Conservation (phyloP, 2,797 vertebrate genomes). For the Acrossocheilus fasciatus region DNA sequence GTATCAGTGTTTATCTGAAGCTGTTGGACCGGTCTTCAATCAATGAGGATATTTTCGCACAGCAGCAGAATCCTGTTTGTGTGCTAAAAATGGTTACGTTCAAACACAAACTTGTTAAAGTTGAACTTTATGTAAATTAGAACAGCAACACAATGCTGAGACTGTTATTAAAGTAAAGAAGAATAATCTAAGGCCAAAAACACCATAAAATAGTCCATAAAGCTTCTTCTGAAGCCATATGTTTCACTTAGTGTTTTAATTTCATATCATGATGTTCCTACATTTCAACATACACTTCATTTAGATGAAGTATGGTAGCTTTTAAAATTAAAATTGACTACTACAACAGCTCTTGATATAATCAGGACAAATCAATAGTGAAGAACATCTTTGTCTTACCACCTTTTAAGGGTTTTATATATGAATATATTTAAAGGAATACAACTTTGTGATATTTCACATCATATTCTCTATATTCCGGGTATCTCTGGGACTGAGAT, state of each 20-base stretch:
- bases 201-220: too few species aligned
- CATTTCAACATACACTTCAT: background rate
- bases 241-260: background rate
- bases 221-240: background rate
- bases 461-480: background rate
- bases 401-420: background rate
- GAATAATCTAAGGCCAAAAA: too few species aligned
- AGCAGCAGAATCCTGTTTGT: background rate
- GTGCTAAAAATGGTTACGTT: background rate
- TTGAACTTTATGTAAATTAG: background rate
- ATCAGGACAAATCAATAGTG: background rate
- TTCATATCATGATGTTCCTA: background rate
- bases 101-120: background rate
- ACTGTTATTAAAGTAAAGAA: background rate
- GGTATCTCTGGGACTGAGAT: background rate
- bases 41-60: background rate
- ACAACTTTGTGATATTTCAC: background rate
- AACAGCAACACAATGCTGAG: background rate
- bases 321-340: background rate
- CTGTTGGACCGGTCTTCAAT: background rate
- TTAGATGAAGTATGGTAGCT: background rate
- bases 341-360: background rate
- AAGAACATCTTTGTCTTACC: background rate
- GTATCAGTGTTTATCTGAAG: background rate
- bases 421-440: background rate